Evolutionary conservation across 2,888 invertebrate species (phyloP), one percentile per base, ranked within the genome.

Genomic region (Meloe dianella): DNA sequence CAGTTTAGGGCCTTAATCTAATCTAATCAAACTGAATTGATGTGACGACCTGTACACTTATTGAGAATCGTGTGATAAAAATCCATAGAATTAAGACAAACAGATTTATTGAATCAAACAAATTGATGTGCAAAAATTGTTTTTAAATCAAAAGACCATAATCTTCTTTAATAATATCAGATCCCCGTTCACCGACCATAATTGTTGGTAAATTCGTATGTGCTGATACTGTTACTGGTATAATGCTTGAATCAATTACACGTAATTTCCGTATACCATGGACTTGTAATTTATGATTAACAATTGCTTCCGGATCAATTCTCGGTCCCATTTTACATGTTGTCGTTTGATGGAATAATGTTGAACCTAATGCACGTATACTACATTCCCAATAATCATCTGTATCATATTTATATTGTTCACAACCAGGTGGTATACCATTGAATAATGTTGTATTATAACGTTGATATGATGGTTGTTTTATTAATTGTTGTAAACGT

Each of bases 181-280:
- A 86, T 0, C 90, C 93, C 77, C 92, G 93, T 78, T 95, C 94
- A 0, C 91, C 94, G 57, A 94, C 91, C 94, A 94, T 94, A 56
- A 94, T 89, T 0, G 88, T 88, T 0, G 94, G 93, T 0, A 92
- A 93, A 77, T 94, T 94, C 0, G 94, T 94, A 78, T 95, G 94
- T 0, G 94, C 94, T 32, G 87, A 91, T 0, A 89, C 86, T 63
- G 94, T 92, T 1, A 84, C 87, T 0, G 94, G 95, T 92, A 95
- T 94, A 20, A 95, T 87, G 72, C 93, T 93, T 0, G 90, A 92
- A 79, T 95, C 95, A 2, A 94, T 88, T 0, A 95, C 91, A 35
- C 95, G 85, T 6, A 95, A 84, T 4, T 87, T 86, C 12, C 84
- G 82, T 0, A 94, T 83, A 22, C 67, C 70, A n/a, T 65, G 22